A percentile compares a stretch with the other conserved stretches of the same genome.
Evolutionary conservation across 2,113 vertebrate species (phyloP).

Genomic region (Clupea harengus): DNA sequence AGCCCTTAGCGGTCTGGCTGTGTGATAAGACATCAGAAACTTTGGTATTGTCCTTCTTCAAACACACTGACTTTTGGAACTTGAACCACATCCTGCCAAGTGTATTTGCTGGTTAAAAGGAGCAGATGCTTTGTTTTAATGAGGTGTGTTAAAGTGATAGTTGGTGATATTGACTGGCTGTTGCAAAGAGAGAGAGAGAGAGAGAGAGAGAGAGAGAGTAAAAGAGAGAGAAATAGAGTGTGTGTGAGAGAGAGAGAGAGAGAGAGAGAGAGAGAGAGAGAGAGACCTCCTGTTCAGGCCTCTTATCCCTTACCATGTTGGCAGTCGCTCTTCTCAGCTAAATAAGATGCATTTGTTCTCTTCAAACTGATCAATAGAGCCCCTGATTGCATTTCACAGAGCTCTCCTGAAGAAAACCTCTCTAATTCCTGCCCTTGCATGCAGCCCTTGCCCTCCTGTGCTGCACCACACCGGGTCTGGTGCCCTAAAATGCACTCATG

Average conservation of each 20-base stretch:
- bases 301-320: background rate
- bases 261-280: background rate
- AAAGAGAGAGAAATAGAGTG: too few relatives aligned
- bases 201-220: background rate
- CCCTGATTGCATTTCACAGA: background rate
- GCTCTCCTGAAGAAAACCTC: background rate
- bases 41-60: background rate
- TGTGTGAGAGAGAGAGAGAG: background rate
- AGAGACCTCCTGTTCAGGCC: background rate
- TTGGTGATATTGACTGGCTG: background rate
- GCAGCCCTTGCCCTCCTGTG: background rate
- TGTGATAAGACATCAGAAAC: background rate
- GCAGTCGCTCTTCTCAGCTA: background rate
- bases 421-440: background rate
- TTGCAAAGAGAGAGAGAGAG: background rate
- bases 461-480: background rate
- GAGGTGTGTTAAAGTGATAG: background rate
- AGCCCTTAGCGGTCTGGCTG: background rate
- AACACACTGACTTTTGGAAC: background rate
- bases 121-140: background rate
- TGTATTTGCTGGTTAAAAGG: background rate
- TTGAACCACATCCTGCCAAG: background rate
- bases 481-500: background rate
- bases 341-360: slow-evolving; percentile 9
- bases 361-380: background rate